Percentiles rank a stretch among this genome's conserved stretches.
Evolutionary conservation across 2,797 vertebrate species (phyloP).

Genomic region (Calcarius lapponicus): DNA sequence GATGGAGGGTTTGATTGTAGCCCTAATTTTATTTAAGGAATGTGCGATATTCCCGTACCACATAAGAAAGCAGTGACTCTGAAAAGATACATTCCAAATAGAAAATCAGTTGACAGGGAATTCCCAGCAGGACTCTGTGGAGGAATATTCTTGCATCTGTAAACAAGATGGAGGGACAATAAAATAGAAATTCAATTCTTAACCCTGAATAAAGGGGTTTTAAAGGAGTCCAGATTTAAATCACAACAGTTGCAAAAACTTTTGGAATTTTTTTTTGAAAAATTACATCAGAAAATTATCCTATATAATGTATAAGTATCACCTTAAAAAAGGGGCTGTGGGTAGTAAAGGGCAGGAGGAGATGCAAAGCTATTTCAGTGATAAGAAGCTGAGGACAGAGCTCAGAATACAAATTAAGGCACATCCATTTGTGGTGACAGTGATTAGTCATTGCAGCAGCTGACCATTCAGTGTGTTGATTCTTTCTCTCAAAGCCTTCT

Average conservation of each 20-base stretch:
- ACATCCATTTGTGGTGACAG: neutral
- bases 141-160: neutral
- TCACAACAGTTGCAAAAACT: neutral
- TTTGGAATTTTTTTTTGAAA: neutral
- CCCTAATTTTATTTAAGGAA: neutral
- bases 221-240: neutral
- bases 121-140: neutral
- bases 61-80: neutral
- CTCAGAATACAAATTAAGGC: neutral
- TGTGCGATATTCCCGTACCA: rapidly evolving
- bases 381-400: neutral
- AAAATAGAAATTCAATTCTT: neutral
- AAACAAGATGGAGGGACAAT: neutral
- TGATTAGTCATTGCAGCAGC: neutral
- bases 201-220: neutral
- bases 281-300: neutral
- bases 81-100: neutral
- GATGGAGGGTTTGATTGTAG: neutral
- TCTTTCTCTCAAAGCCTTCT: neutral
- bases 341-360: neutral
- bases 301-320: neutral
- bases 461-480: neutral
- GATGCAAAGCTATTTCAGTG: neutral
- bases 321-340: rapidly evolving
- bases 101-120: neutral